These are phyloP conservation scores for Lasaia peninsularis DNA, from an alignment of 1,140 invertebrate species.

Conservation along the genomic window DNA sequence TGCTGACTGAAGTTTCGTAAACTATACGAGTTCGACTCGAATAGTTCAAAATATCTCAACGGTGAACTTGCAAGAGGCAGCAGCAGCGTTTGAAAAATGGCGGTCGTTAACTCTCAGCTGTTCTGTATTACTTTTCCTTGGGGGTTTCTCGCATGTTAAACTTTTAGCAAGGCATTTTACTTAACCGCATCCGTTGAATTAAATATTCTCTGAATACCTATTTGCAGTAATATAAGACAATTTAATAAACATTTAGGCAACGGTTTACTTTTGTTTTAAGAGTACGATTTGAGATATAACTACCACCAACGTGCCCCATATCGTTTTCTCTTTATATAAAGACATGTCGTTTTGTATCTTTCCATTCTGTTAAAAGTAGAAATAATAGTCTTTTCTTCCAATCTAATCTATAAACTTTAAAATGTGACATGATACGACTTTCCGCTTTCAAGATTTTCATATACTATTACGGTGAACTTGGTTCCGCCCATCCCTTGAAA, in stretches of 20 bases:
- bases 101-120: constrained; percentile 6
- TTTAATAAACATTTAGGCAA: neutral
- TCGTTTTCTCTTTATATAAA: too few species aligned
- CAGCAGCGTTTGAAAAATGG: constrained; percentile 8
- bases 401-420: too few species aligned
- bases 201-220: constrained; percentile 1
- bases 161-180: neutral
- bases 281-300: too few species aligned
- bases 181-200: constrained; percentile 1
- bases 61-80: neutral
- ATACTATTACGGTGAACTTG: too few species aligned
- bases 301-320: too few species aligned
- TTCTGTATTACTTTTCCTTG: constrained; percentile 4
- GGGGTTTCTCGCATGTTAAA: constrained; percentile 1
- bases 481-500: too few species aligned
- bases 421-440: too few species aligned
- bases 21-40: neutral
- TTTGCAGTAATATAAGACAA: neutral
- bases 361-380: too few species aligned
- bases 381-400: too few species aligned
- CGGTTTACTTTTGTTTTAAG: neutral
- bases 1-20: neutral
- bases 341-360: too few species aligned
- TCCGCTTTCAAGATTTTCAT: too few species aligned
- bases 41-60: neutral